These are phyloP conservation scores for Sitodiplosis mosellana DNA, from an alignment of 1,140 invertebrate genomes.

Conservation along the genomic window DNA sequence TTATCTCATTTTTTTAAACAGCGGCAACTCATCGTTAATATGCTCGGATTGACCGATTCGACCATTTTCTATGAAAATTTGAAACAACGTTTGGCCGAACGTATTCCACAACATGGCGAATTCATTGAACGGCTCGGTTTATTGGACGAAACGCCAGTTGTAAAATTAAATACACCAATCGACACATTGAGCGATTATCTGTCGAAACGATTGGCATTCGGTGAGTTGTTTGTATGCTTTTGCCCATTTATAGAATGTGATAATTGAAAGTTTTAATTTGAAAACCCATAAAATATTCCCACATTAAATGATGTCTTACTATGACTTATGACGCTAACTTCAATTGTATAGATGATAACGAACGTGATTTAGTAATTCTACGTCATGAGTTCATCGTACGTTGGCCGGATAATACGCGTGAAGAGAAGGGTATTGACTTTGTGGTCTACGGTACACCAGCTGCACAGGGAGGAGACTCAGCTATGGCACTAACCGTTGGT, in stretches of 20 bases:
- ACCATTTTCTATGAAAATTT: constrained; percentile 91
- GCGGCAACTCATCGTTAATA: constrained; percentile 70
- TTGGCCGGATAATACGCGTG: constrained; percentile 74
- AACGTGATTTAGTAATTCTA: constrained; percentile 86
- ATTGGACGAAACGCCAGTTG: constrained; percentile 60
- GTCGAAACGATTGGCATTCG: constrained; percentile 65
- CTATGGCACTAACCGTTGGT: constrained; percentile 96
- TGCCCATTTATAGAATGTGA: no score
- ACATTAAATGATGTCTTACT: not conserved
- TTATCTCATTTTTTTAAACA: constrained; percentile 13
- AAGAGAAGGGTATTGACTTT: constrained; percentile 77
- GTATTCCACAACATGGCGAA: constrained; percentile 43
- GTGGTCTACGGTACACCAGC: constrained; percentile 75
- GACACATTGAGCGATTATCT: constrained; percentile 85
- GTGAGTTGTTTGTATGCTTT: constrained; percentile 37
- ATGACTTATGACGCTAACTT: no score
- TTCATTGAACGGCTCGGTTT: constrained; percentile 64
- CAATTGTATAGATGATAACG: constrained; percentile 40
- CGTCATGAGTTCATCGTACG: constrained; percentile 82
- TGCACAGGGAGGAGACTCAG: constrained; percentile 54
- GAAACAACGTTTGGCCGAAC: constrained; percentile 56
- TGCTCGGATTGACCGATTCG: constrained; percentile 63
- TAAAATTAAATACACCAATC: constrained; percentile 71
- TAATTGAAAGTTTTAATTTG: no score
- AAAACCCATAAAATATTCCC: not conserved